These are phyloP conservation scores for Acanthis flammea DNA, from an alignment of 2,797 vertebrate genomes.

Conservation along the genomic window DNA sequence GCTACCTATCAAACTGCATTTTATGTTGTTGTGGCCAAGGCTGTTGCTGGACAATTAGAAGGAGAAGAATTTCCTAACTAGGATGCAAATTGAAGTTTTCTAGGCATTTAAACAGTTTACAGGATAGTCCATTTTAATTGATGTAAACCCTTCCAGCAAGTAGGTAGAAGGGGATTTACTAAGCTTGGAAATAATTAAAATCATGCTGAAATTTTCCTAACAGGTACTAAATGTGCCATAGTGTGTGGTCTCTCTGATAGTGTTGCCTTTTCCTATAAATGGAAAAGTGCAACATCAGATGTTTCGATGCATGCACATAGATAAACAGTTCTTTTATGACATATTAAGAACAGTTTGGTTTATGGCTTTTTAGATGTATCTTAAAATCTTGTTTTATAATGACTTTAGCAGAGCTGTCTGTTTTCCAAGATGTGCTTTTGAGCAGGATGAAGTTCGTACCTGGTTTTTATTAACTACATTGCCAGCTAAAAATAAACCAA, in stretches of 20 bases:
- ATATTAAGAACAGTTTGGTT: constrained; percentile 16
- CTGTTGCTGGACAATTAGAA: background rate
- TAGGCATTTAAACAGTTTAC: background rate
- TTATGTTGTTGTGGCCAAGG: background rate
- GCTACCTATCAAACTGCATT: background rate
- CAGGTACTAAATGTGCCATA: constrained; percentile 32
- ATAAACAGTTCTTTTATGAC: constrained; percentile 14
- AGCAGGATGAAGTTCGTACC: background rate
- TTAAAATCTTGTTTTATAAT: background rate
- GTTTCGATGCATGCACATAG: background rate
- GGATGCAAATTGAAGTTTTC: background rate
- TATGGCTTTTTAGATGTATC: background rate
- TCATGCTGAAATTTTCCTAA: background rate
- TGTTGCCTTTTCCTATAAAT: background rate
- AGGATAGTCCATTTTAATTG: background rate
- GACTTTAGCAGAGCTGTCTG: background rate
- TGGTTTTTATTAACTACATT: constrained; percentile 38
- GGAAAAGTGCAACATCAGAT: background rate
- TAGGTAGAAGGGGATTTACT: constrained; percentile 5
- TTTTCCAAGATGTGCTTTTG: background rate
- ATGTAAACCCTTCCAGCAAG: constrained; percentile 18
- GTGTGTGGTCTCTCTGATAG: constrained; percentile 44
- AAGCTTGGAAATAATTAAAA: constrained; percentile 28
- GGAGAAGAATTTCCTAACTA: background rate
- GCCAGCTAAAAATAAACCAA: constrained; percentile 14